Conservation (phyloP, 2,888 invertebrate genomes). For the Biston stratarius region DNA sequence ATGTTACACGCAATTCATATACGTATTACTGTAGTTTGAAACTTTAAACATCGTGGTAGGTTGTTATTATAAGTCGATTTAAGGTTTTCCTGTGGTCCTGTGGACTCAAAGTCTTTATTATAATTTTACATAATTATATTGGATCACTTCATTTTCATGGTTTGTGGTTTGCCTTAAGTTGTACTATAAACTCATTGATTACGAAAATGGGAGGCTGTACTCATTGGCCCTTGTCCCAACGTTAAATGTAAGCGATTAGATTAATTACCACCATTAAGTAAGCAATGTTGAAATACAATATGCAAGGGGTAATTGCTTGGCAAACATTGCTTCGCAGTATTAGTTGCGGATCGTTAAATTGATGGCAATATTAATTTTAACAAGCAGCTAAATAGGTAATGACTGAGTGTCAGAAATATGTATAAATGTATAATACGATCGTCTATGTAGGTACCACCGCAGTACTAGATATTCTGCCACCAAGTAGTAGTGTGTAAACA, state of each 20-base stretch:
- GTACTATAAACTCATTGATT: constrained; percentile 12
- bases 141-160: constrained; percentile 61
- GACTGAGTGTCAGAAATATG: neutral
- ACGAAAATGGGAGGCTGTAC: constrained; percentile 23
- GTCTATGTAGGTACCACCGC: no score
- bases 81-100: neutral
- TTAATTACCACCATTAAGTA: constrained; percentile 20
- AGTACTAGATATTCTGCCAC: no score
- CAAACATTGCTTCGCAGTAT: constrained; percentile 34
- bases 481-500: no score
- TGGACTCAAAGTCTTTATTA: neutral
- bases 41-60: neutral
- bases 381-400: constrained; percentile 13
- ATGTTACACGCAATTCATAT: neutral
- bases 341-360: constrained; percentile 26
- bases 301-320: constrained; percentile 29
- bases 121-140: constrained; percentile 16
- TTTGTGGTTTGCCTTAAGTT: constrained; percentile 53
- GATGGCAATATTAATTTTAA: constrained; percentile 5
- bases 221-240: constrained; percentile 8
- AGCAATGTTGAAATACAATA: constrained; percentile 16
- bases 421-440: neutral
- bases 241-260: constrained; percentile 21
- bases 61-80: neutral
- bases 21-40: neutral